Base-by-base conservation (phyloP, 2,113 vertebrate genomes). In the Bombycilla garrulus region DNA sequence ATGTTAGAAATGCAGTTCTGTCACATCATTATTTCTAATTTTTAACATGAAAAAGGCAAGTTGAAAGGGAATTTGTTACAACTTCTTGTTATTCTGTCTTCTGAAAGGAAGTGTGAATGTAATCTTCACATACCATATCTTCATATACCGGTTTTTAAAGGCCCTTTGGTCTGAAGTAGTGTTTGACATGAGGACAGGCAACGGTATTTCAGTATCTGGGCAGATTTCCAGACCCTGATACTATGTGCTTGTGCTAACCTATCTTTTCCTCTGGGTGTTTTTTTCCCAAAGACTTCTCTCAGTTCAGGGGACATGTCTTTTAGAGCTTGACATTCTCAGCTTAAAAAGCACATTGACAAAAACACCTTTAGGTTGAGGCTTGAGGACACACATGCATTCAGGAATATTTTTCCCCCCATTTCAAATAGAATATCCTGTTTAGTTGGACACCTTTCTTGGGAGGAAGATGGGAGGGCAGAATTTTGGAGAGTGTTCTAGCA, bases 51-150 rank as follows among this genome's bases (percentile, higher is more conserved):
- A 95, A 92, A 92, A 92, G 36, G 24, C 47, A 66, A 86, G 81
- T 86, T 96, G 62, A 95, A 95, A 90, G 74, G 61, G 90, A 88
- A 83, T 90, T 83, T 44, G 28, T 94, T 77, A 81, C 58, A 89
- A 73, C 56, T 88, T 85, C 66, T 90, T 88, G 38, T 91, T 94
- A 56, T 21, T 77, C 29, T 47, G 44, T 66, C 72, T 81, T 88
- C 35, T 67, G 22, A 80, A 78, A 81, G 51, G 54, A 93, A 95
- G 38, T 23, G 62, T 35, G 33, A 78, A 51, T 86, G 58, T 70
- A 67, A 58, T 86, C 61, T 81, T 93, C 21, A 4, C 86, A 33
- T 50, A 58, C 50, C 4, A 0, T 73, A 26, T 70, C 58, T 81
- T 93, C 36, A 25, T 64, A 10, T 12, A 77, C 48, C 0, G 11